These are phyloP conservation scores for Hydroisotoma schaefferi DNA, from an alignment of 2,888 invertebrate species.

Conservation along the genomic window DNA sequence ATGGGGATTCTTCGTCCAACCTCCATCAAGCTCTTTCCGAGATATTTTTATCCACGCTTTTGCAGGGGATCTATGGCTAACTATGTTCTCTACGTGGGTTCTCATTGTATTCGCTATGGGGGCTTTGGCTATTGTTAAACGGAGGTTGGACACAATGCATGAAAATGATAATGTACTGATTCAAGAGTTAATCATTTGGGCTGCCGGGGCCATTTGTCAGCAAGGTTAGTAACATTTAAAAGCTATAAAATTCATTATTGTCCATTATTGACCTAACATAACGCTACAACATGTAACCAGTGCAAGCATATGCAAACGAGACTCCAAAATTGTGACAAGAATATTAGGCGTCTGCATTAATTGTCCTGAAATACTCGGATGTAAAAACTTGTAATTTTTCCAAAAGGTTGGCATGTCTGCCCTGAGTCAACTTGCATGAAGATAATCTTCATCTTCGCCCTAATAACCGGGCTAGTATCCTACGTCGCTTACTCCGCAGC, in stretches of 20 bases:
- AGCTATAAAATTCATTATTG: neutral
- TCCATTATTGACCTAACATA: too few relatives aligned
- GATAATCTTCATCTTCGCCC: slow-evolving; percentile 39
- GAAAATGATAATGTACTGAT: slow-evolving; percentile 33
- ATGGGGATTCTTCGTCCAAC: slow-evolving; percentile 36
- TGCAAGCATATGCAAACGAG: too few relatives aligned
- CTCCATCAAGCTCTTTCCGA: slow-evolving; percentile 30
- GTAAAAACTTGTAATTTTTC: too few relatives aligned
- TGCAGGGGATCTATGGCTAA: slow-evolving; percentile 31
- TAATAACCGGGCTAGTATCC: slow-evolving; percentile 31
- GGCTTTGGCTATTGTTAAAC: slow-evolving; percentile 27
- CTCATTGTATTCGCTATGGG: slow-evolving; percentile 29
- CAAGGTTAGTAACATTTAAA: slow-evolving; percentile 24
- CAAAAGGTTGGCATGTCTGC: slow-evolving; percentile 41
- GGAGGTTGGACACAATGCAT: slow-evolving; percentile 27
- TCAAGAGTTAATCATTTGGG: slow-evolving; percentile 33
- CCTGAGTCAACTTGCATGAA: slow-evolving; percentile 36
- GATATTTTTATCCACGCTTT: slow-evolving; percentile 40
- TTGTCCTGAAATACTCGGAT: too few relatives aligned
- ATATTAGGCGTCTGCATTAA: too few relatives aligned
- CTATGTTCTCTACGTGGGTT: slow-evolving; percentile 38
- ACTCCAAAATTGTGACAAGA: too few relatives aligned
- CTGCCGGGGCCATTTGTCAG: slow-evolving; percentile 36
- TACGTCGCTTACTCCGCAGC: slow-evolving; percentile 41
- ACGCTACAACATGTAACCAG: too few relatives aligned